Conservation (phyloP, 2,113 vertebrate species). For the Myocastor coypus region DNA sequence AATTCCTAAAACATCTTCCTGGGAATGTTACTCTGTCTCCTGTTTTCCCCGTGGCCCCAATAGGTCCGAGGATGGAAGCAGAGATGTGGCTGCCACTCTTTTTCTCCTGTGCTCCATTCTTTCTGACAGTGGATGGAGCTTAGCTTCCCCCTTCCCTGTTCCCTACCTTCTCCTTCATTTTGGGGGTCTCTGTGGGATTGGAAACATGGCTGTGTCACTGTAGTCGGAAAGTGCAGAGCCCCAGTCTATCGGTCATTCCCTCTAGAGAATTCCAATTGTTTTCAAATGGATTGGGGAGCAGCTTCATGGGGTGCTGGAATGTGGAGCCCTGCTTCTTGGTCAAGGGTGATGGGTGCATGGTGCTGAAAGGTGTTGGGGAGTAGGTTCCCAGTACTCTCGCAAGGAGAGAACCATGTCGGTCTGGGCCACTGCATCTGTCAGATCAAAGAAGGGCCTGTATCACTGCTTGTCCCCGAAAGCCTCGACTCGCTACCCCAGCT, state of each 20-base stretch:
- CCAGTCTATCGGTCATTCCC: accelerated
- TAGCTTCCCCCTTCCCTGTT: too few species aligned
- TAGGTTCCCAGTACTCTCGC: neutral
- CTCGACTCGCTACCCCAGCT: too few species aligned
- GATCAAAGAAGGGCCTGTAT: neutral
- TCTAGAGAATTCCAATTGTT: neutral
- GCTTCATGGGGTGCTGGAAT: neutral
- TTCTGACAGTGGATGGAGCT: neutral
- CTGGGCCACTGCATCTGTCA: neutral
- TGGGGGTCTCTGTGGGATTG: neutral
- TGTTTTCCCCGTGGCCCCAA: accelerated
- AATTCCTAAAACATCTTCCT: neutral
- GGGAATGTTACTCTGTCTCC: neutral
- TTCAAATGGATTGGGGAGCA: neutral
- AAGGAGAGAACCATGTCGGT: neutral
- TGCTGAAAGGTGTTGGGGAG: too few species aligned
- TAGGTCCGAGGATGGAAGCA: accelerated
- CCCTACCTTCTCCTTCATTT: neutral
- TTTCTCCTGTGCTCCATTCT: neutral
- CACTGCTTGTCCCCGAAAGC: neutral
- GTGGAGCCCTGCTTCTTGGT: neutral
- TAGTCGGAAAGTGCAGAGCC: neutral
- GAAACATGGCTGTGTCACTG: neutral
- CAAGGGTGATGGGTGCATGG: neutral
- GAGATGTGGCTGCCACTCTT: neutral